Base-by-base conservation (phyloP, 35 echinoderm and acorn worm genomes). In the Nesometra sesokonis region DNA sequence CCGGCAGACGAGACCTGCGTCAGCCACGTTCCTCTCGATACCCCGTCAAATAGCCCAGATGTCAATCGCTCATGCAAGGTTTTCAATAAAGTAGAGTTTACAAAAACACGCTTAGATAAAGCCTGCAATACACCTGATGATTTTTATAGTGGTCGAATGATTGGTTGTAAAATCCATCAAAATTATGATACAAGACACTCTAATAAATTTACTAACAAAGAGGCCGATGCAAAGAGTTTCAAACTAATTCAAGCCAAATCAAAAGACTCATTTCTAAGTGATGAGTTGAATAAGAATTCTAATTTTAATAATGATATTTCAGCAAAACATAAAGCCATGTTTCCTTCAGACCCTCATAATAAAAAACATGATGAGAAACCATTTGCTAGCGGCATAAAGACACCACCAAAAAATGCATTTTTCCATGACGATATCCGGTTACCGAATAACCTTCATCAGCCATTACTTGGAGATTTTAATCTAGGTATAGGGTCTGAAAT, bases 401-500 rank as follows among this genome's bases (percentile, higher is more conserved):
- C 35, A 39, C 34, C 35, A 79, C 77, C 46, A 77, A 31, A 37
- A 46, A 11, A 77, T 52, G 27, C 34, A 29, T 32, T 80, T 78
- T 87, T 77, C 78, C 77, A 87, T 30, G 77, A 80, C 21, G 77
- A 87, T 77, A 15, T 33, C 34, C 36, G 78, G 77, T 57, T 80
- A 77, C 86, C 38, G 35, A 35, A 34, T 87, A 32, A 80, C 86
- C 86, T 80, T 80, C 86, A 77, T 80, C 47, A 77, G 86, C 46
- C 76, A 33, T 11, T 80, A 80, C 86, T 77, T 39, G 21, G 82
- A 35, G 46, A 84, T 47, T 81, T 81, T 82, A 89, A 37, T 35
- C 43, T 84, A 27, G 52, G 83, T 4, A 89, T 86, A 30, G 92
- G 92, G 17, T 87, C 88, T 36, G 92, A 90, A 32, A 93, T 93